phyloP scores from a whole-genome alignment of 1,140 invertebrate genomes.

The Drosophila fuyamai region DNA sequence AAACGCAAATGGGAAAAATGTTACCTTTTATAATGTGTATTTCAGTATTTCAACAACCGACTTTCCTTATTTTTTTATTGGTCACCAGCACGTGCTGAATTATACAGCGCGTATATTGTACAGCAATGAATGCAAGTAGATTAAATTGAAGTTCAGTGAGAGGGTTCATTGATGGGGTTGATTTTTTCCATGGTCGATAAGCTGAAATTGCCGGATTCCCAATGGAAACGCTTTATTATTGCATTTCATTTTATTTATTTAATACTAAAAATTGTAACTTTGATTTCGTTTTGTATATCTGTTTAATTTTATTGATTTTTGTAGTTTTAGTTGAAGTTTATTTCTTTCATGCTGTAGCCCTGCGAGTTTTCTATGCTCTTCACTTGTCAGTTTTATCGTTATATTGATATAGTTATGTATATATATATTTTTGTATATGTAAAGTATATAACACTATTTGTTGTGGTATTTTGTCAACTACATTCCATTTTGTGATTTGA shows the following conservation, averaged over 20 bases:
- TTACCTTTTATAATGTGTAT: background rate
- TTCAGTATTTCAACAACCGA: too few relatives aligned
- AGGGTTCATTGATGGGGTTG: conserved; percentile 11
- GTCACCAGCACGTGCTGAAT: background rate
- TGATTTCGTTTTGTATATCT: conserved; percentile 46
- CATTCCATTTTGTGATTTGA: conserved; percentile 54
- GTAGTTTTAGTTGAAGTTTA: conserved; percentile 20
- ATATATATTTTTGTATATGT: conserved; percentile 37
- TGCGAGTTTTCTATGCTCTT: conserved; percentile 4
- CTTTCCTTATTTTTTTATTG: background rate
- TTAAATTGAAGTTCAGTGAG: background rate
- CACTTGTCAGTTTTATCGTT: conserved; percentile 34
- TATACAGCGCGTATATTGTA: background rate
- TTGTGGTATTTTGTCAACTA: conserved; percentile 33
- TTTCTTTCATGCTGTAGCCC: background rate
- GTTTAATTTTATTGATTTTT: conserved; percentile 25
- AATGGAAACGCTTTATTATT: conserved; percentile 4
- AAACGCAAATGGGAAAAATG: background rate
- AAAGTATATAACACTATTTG: conserved; percentile 48
- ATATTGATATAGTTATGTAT: conserved; percentile 56
- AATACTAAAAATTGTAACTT: conserved; percentile 53
- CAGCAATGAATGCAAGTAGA: background rate
- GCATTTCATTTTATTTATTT: conserved; percentile 48
- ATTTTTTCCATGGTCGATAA: background rate
- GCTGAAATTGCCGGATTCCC: background rate